Conservation (phyloP, 2,113 vertebrate genomes). For the Hemiscyllium ocellatum region DNA sequence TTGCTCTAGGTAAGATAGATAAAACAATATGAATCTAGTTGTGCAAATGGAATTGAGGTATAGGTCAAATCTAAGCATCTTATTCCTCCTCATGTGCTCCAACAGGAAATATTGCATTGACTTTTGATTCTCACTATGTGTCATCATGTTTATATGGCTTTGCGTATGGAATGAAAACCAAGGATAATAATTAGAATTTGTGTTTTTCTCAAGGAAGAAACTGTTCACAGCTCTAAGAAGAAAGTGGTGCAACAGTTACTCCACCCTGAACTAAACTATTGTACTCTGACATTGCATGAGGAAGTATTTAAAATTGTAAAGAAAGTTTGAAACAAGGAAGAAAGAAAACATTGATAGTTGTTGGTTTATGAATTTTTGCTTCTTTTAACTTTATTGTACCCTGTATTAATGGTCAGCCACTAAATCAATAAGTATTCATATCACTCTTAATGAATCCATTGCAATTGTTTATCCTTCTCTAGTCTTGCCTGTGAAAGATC, state of each 20-base stretch:
- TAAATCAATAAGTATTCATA: background rate
- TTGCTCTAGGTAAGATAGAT: background rate
- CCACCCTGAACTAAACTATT: background rate
- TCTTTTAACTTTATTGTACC: background rate
- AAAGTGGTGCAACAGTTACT: background rate
- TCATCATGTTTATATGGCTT: background rate
- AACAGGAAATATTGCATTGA: background rate
- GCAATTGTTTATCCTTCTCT: background rate
- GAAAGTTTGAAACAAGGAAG: background rate
- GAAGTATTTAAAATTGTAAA: background rate
- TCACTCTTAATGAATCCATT: background rate
- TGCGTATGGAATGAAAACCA: background rate
- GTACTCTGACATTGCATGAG: background rate
- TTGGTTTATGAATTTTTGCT: background rate
- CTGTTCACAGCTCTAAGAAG: background rate
- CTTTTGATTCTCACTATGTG: background rate
- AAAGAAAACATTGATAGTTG: background rate
- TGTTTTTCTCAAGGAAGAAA: background rate
- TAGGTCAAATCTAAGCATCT: background rate
- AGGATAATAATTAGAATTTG: background rate
- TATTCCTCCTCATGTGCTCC: background rate
- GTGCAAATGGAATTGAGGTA: background rate
- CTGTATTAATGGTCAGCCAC: background rate
- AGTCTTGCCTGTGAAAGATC: background rate
- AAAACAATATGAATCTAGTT: background rate